Evolutionary conservation across 2,888 invertebrate genomes (phyloP).

Genomic region (Ommatoiulus sabulosus): DNA sequence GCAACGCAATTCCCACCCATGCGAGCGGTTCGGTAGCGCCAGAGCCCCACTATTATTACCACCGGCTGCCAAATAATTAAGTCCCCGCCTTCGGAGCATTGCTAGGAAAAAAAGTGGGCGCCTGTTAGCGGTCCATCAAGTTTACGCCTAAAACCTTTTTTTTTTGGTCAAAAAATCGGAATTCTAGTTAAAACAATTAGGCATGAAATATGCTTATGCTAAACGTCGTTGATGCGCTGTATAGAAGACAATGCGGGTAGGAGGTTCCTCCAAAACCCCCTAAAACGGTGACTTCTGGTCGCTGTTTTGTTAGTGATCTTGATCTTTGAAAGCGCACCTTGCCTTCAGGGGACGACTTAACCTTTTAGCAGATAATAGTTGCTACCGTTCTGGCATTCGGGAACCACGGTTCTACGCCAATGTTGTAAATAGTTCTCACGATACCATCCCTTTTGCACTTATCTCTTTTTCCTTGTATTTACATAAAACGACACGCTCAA

Average conservation of each 20-base stretch:
- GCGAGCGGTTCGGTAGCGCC: constrained; percentile 47
- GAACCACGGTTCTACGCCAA: neutral
- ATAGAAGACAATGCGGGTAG: neutral
- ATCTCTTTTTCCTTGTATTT: constrained; percentile 8
- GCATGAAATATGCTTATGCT: neutral
- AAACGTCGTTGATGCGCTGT: neutral
- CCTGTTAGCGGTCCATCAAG: constrained; percentile 51
- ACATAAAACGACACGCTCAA: neutral
- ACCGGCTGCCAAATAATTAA: constrained; percentile 55
- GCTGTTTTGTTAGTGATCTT: neutral
- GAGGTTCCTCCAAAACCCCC: neutral
- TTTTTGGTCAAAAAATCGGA: neutral
- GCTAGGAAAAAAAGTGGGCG: constrained; percentile 45
- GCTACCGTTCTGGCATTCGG: neutral
- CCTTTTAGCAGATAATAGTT: constrained; percentile 4
- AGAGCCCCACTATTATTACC: constrained; percentile 53
- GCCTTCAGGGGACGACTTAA: neutral
- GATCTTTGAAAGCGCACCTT: neutral
- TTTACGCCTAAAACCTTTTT: neutral
- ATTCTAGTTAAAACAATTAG: neutral
- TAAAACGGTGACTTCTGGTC: neutral
- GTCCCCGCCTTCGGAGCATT: constrained; percentile 53
- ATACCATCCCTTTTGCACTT: neutral
- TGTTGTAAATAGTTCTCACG: constrained; percentile 13
- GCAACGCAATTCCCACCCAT: constrained; percentile 49